These are phyloP conservation scores for Suncus etruscus DNA, from an alignment of 2,113 vertebrate species.

Conservation along the genomic window DNA sequence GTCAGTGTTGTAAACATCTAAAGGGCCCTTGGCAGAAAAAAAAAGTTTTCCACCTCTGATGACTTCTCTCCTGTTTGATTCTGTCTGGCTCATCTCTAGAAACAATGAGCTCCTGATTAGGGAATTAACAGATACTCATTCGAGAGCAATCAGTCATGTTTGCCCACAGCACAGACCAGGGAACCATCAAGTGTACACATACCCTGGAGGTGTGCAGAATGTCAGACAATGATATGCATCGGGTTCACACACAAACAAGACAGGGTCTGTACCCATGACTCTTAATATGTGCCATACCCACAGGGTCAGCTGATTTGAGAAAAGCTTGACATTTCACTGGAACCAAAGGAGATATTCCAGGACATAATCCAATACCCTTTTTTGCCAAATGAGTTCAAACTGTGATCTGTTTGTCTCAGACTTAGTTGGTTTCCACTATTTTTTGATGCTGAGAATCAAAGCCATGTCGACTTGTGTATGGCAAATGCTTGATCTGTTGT, in stretches of 20 bases:
- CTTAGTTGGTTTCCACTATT: neutral
- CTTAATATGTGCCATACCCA: neutral
- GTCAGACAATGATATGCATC: neutral
- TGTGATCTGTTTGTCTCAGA: constrained; percentile 32
- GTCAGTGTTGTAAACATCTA: too few relatives aligned
- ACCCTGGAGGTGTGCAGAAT: neutral
- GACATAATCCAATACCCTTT: neutral
- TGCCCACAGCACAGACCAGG: neutral
- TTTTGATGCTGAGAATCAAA: too few relatives aligned
- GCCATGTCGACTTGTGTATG: neutral
- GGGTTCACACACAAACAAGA: neutral
- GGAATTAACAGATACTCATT: neutral
- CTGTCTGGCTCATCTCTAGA: neutral
- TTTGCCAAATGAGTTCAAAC: constrained; percentile 48
- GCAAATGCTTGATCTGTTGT: too few relatives aligned
- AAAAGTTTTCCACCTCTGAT: too few relatives aligned
- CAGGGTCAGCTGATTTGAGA: constrained; percentile 56
- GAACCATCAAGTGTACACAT: neutral
- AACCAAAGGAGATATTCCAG: neutral
- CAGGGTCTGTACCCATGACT: neutral
- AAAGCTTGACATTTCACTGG: constrained; percentile 29
- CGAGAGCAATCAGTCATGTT: neutral
- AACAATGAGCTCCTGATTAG: neutral
- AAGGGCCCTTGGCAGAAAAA: too few relatives aligned
- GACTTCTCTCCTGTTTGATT: neutral